Evolutionary conservation across 2,888 invertebrate genomes (phyloP).

Genomic region (Drosophila testacea): DNA sequence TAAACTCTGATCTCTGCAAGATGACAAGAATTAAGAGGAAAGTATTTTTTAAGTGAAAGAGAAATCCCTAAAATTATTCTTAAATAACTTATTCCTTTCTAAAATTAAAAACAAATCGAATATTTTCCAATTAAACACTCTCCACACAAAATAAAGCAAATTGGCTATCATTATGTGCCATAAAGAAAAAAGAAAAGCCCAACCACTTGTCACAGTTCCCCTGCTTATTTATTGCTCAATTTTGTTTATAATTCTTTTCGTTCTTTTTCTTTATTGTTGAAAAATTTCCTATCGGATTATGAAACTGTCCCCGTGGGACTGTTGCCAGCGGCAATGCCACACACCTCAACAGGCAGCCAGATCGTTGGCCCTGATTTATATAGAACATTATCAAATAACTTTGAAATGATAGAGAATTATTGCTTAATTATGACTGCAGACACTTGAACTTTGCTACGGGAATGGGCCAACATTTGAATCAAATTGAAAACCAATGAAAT

Average conservation of each 20-base stretch:
- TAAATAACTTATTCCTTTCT: too few relatives aligned
- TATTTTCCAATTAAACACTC: conserved; percentile 2
- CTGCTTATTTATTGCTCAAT: conserved; percentile 31
- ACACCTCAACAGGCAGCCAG: conserved; percentile 7
- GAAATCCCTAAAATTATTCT: too few relatives aligned
- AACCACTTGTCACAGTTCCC: conserved; percentile 13
- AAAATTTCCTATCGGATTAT: conserved; percentile 38
- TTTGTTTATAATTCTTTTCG: conserved; percentile 21
- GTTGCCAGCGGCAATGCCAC: neutral
- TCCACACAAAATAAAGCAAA: neutral
- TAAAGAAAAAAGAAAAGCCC: neutral
- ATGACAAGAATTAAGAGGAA: neutral
- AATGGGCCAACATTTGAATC: too few relatives aligned
- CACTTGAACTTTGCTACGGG: conserved; percentile 47
- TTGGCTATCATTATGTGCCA: neutral
- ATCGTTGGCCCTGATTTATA: conserved; percentile 53
- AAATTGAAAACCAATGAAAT: conserved; percentile 28
- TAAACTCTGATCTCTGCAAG: neutral
- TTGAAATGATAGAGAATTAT: conserved; percentile 27
- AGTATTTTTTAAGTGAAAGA: neutral
- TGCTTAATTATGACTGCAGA: conserved; percentile 40
- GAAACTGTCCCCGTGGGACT: conserved; percentile 53
- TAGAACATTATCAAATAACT: conserved; percentile 40
- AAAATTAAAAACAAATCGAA: neutral
- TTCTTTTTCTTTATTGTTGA: conserved; percentile 17